These are phyloP conservation scores for Crocodylus rhombifer DNA, from an alignment of 2,797 vertebrate genomes.

Conservation along the genomic window DNA sequence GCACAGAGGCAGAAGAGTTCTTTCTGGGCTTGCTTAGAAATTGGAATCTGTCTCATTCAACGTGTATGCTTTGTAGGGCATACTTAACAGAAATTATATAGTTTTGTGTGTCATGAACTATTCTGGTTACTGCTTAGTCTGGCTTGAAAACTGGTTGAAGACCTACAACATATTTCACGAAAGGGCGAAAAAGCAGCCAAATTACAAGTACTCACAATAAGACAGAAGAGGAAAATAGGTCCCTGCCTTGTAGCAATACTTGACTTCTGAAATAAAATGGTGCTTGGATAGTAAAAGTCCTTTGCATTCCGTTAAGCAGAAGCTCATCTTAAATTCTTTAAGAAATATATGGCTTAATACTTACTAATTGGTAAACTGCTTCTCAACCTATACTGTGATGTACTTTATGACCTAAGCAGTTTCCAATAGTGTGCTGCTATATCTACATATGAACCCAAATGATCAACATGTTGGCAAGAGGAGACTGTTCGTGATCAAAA, in stretches of 20 bases:
- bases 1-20: background rate
- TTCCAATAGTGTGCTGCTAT: background rate
- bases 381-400: background rate
- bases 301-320: background rate
- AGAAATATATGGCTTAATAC: background rate
- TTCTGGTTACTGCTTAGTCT: background rate
- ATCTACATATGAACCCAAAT: background rate
- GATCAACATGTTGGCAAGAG: background rate
- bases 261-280: background rate
- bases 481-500: background rate
- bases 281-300: background rate
- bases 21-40: too few relatives aligned
- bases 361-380: background rate
- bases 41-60: too few relatives aligned
- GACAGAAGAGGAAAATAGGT: too few relatives aligned
- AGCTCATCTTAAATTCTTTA: background rate
- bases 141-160: background rate
- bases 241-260: background rate
- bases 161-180: background rate
- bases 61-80: rapidly evolving
- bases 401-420: too few relatives aligned
- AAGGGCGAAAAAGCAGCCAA: background rate
- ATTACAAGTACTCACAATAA: background rate
- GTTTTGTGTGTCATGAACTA: background rate
- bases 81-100: background rate